These are phyloP conservation scores for Ramazzottius varieornatus DNA, from an alignment of 2,888 invertebrate species.

Conservation along the genomic window DNA sequence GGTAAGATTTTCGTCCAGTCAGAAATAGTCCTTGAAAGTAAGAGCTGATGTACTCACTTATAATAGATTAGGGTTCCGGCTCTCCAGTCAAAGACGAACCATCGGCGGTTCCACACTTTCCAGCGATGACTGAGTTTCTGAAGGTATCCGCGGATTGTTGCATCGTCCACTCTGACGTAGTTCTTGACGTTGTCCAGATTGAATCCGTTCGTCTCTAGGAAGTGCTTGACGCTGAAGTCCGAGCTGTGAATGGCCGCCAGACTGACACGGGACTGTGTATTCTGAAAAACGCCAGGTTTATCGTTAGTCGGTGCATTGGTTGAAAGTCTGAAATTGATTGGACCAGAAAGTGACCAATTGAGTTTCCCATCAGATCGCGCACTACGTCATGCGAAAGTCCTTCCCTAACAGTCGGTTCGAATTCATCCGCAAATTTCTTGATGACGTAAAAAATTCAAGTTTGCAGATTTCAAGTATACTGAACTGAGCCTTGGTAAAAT, in stretches of 20 bases:
- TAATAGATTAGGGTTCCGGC: background rate
- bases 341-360: too few relatives aligned
- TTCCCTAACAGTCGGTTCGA: too few relatives aligned
- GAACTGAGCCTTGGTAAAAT: too few relatives aligned
- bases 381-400: too few relatives aligned
- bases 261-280: background rate
- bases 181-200: background rate
- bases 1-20: background rate
- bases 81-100: background rate
- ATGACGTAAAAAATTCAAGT: too few relatives aligned
- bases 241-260: background rate
- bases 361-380: too few relatives aligned
- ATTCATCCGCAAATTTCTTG: too few relatives aligned
- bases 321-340: too few relatives aligned
- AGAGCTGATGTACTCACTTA: background rate
- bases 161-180: background rate
- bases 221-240: background rate
- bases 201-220: background rate
- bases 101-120: conserved; percentile 1
- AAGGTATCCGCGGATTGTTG: background rate
- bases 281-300: background rate
- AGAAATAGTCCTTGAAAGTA: background rate
- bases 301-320: background rate
- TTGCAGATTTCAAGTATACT: too few relatives aligned
- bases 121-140: conserved; percentile 2